Evolutionary conservation across 2,888 invertebrate species (phyloP), one percentile per base, ranked within the genome.

Genomic region (Pomacea canaliculata): DNA sequence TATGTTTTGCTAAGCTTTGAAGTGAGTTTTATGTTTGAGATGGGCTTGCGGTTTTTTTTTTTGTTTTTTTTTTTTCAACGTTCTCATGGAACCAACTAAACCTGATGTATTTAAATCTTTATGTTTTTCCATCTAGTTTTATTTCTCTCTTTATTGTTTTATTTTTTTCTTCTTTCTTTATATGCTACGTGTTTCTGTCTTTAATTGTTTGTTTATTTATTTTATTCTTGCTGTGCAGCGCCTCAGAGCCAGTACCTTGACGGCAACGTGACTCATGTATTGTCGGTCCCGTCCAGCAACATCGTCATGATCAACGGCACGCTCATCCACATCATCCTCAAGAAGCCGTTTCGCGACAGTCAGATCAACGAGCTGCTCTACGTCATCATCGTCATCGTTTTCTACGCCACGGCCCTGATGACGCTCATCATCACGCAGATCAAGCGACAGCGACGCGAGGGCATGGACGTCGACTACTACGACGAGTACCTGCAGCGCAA

Each of bases 391-490:
- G 87, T 88, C 71, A 86, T 88, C 37, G 85, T 86, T 83, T 88
- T 88, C 80, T 88, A 88, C 79, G 88, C 87, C 51, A 85, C 84
- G 65, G 88, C 87, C 12, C 76, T 87, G 67, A 88, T 88, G 88
- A 83, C 87, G 48, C 78, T 88, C 23, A 87, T 88, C 71, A 87
- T 85, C 48, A 86, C 86, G 7, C 88, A 88, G 78, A 87, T 88
- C 68, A 80, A 85, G 48, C 82, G 86, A 68, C 85, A 85, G 76
- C 79, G 85, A 10, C 80, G 85, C 1, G 84, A 84, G 77, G 85
- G 84, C 8, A 82, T 81, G 46, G 87, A 87, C 56, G 84, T 86
- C 37, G 87, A 88, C 68, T 88, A 88, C 71, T 88, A 87, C 81
- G 87, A 88, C 73, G 88, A 88, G 77, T 87, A 87, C 77, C 77